Evolutionary conservation across 2,888 invertebrate genomes (phyloP), one percentile per base, ranked within the genome.

Genomic region (Lepidonotus clava): DNA sequence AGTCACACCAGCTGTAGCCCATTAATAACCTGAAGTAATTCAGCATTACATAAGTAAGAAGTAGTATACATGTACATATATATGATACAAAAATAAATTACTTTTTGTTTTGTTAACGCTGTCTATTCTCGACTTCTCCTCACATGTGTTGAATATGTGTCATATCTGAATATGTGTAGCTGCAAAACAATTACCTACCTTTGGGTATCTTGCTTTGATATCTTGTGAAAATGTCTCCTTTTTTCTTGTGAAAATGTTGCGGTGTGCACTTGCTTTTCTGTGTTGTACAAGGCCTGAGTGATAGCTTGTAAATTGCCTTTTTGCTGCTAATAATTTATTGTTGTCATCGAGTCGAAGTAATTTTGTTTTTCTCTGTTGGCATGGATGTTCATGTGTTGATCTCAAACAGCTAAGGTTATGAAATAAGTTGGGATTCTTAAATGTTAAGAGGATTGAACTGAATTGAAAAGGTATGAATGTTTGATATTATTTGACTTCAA

Each of bases 251-350:
- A 56, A 11, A n/a, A n/a, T 56, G n/a, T n/a, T 5, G 5, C 5
- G 8, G 24, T 56, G 11, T 56, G 8, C 5, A 56, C 8, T n/a
- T 5, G 8, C 14, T 11, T 56, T 56, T 56, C 14, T 56, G 56
- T 56, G 8, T 5, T n/a, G 8, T n/a, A 5, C 5, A 56, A n/a
- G 8, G n/a, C 24, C 56, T 56, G n/a, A 18, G 56, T 5, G 8
- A n/a, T 56, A 5, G 24, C 24, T 11, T 56, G 56, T 56, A 56
- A 8, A 56, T 56, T 56, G 24, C 56, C 56, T 56, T 56, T 56
- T 56, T n/a, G 56, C 8, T 56, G 56, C 56, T 56, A n/a, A 56
- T 56, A 56, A 56, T 56, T 56, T 56, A 56, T 56, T 56, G 56
- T n/a, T 56, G 56, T 56, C 56, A 18, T 11, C 56, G n/a, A 18